Evolutionary conservation across 37 sponge, comb jelly and placozoan species (phyloP), one percentile per base, ranked within the genome.

Genomic region (Spongilla lacustris): DNA sequence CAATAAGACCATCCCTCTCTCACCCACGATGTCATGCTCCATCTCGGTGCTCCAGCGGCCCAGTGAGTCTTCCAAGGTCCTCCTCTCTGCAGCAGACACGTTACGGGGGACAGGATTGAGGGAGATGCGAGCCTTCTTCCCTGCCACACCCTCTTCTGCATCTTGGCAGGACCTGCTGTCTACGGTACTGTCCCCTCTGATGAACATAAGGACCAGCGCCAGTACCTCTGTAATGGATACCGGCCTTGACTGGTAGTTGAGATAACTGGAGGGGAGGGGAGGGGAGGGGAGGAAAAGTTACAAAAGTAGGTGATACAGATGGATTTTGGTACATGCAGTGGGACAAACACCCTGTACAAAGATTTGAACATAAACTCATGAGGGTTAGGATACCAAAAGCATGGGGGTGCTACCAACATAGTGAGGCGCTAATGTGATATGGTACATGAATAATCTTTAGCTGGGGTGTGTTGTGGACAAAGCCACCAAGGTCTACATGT

Each of bases 161-260:
- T 8, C 27, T 9, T 28, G 6, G 5, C 28, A 9, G 3, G 71
- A 8, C 10, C 28, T 28, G 28, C 27, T 69, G 27, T 69, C 71
- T 6, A 69, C 28, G 10, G 76, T 4, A 75, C 76, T 36, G 24
- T 75, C 27, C 24, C 81, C 82, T 2, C 79, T 58, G 69, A 77
- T 85, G 88, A 87, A 92, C 22, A 66, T 28, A 27, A 84, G 81
- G 11, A 81, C 71, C 36, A 88, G 66, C 6, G 81, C 68, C 29
- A 92, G 73, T 19, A 81, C 68, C 50, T 92, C 89, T 4, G 31
- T 34, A 25, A 92, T 80, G n/a, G 85, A 38, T n/a, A 92, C 68
- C 0, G 83, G 71, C 48, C 86, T 74, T 13, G 69, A 71, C 5
- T 49, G 28, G 36, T 91, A 91, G 71, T 83, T 48, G 11, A 74